Base-by-base conservation (phyloP, 2,113 vertebrate species). In the Engystomops pustulosus region DNA sequence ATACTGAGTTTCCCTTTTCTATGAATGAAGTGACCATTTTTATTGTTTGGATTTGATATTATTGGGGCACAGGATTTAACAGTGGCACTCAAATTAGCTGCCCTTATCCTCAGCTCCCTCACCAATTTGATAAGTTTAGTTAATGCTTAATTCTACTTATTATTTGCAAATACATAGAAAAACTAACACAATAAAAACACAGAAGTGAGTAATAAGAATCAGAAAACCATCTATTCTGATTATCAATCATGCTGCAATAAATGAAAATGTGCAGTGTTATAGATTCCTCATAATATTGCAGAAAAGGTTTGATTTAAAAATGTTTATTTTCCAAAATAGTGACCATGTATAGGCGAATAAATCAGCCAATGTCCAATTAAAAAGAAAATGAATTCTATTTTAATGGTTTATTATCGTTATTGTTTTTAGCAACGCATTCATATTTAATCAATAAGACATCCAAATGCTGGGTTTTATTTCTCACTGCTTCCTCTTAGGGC, bases 391-490 rank as follows among this genome's bases (percentile, higher is more conserved):
- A 74, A 82, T 74, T 72, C 70, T 74, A 47, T 74, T 71, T 82
- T 72, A 82, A 72, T 82, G 68, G 51, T 47, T 83, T 83, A 74
- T 83, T 74, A 34, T 70, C 53, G 49, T 23, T 71, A 68, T 10
- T 67, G 18, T 20, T 70, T 58, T 58, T 72, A 72, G 51, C 49
- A 71, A 58, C 49, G 55, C 36, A 45, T 72, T 81, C 68, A 58
- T 11, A 81, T 32, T 38, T 60, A 60, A 82, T 72, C 68, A 45
- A 82, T 82, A 74, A 69, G 23, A 72, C 23, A 32, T 82, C 68
- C 23, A 60, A 60, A 38, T 45, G 49, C 65, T 20, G 49, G 49
- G 32, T 53, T 72, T 30, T 45, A 72, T 44, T 44, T 74, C 71
- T 60, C 80, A 30, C 15, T n/a, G 71, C 34, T 82, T 82, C 68